A percentile compares a stretch with the other conserved stretches of the same genome.
Evolutionary conservation across 2,888 invertebrate species (phyloP).

Genomic region (Ennomos fuscantarius): DNA sequence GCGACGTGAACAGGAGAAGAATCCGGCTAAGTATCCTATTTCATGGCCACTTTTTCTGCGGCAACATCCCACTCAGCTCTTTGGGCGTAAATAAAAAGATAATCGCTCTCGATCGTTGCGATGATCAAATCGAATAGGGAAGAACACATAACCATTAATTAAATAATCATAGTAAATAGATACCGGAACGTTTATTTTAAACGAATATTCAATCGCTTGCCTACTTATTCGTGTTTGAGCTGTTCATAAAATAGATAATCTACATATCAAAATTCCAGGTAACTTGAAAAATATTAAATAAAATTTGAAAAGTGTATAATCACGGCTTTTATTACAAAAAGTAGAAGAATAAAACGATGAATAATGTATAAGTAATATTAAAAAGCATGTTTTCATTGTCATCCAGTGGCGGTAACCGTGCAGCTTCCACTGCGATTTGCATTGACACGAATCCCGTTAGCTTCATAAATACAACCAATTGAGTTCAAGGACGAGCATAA

Average conservation of each 20-base stretch:
- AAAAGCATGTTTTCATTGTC: slow-evolving; percentile 47
- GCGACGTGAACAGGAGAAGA: slow-evolving; percentile 61
- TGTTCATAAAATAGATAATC: neutral
- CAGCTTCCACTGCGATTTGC: slow-evolving; percentile 71
- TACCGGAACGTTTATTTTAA: slow-evolving; percentile 53
- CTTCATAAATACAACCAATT: slow-evolving; percentile 79
- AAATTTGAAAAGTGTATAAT: too few relatives aligned
- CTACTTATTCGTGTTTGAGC: slow-evolving; percentile 18
- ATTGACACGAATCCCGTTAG: slow-evolving; percentile 81
- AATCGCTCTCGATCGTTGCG: slow-evolving; percentile 48
- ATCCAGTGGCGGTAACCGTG: slow-evolving; percentile 52
- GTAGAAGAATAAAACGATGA: slow-evolving; percentile 19
- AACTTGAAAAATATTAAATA: slow-evolving; percentile 9
- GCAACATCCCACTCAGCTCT: slow-evolving; percentile 58
- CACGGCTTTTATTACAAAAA: too few relatives aligned
- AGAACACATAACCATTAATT: slow-evolving; percentile 54
- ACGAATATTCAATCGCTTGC: slow-evolving; percentile 43
- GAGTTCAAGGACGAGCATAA: slow-evolving; percentile 82
- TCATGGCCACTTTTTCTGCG: slow-evolving; percentile 79
- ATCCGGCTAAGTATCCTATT: slow-evolving; percentile 76
- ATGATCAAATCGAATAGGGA: slow-evolving; percentile 58
- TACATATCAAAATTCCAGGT: slow-evolving; percentile 11
- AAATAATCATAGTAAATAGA: slow-evolving; percentile 51
- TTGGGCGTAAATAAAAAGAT: slow-evolving; percentile 51
- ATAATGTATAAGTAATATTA: slow-evolving; percentile 27